phyloP scores from a whole-genome alignment of 2,888 invertebrate genomes.

The Neocrepidodera transversa region DNA sequence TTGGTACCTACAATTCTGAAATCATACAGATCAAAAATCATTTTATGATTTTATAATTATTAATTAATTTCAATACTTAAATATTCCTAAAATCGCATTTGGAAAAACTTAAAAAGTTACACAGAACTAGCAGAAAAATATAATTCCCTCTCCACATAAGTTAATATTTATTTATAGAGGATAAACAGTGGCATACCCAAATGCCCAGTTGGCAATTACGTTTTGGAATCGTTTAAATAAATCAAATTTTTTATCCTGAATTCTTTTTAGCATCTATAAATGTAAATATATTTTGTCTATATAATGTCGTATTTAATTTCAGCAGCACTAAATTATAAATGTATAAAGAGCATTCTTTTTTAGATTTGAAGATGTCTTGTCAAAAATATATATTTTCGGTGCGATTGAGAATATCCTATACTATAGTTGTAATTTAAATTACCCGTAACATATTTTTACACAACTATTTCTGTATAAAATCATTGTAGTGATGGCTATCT shows the following conservation, averaged over 20 bases:
- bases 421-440: slow-evolving; percentile 48
- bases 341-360: slow-evolving; percentile 30
- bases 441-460: slow-evolving; percentile 52
- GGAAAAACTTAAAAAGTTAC: too few species aligned
- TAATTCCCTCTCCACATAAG: too few species aligned
- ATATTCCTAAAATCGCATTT: too few species aligned
- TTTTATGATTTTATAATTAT: too few species aligned
- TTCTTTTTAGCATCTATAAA: background rate
- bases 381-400: slow-evolving; percentile 37
- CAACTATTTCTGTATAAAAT: slow-evolving; percentile 50
- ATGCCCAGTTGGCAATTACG: too few species aligned
- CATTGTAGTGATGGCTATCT: slow-evolving; percentile 38
- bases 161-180: too few species aligned
- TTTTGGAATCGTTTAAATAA: too few species aligned
- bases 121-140: too few species aligned
- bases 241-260: slow-evolving; percentile 9
- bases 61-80: too few species aligned
- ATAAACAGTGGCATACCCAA: too few species aligned
- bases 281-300: slow-evolving; percentile 20
- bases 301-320: slow-evolving; percentile 22
- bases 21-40: too few species aligned
- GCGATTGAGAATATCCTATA: slow-evolving; percentile 42
- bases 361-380: slow-evolving; percentile 30
- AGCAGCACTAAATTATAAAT: slow-evolving; percentile 34
- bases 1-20: too few species aligned